Base-by-base conservation (phyloP, 1,140 invertebrate species). In the Proales similis region DNA sequence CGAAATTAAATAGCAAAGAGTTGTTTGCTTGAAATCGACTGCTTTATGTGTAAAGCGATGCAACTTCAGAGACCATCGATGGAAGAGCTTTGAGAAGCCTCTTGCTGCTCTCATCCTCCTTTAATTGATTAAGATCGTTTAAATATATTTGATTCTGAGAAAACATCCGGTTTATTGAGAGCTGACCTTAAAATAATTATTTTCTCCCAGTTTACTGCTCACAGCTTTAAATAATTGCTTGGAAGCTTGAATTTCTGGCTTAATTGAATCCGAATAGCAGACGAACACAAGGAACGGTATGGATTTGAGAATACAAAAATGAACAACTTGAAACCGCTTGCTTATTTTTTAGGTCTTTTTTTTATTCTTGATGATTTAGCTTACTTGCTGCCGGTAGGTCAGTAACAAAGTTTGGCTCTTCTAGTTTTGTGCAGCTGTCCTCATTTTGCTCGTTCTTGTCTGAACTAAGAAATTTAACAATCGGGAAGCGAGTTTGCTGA, bases 391-490 rank as follows among this genome's bases (percentile, higher is more conserved):
- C 51, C 4, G 51, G 51, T 26, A 57, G 30, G 45, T 57, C 45
- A 30, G 39, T 36, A 11, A 57, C 17, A 57, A 57, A 57, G 32
- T 57, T 57, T 22, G 51, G 51, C 26, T 57, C 51, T 14, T 57
- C 51, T 42, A 57, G 45, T 22, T 42, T 6, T 11, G 39, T 38
- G 11, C 51, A 57, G 4, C 32, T 39, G 11, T 29, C 17, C 32
- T 36, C 51, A 9, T 24, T 57, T 11, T 20, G 19, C 17, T 42
- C 17, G 12, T 22, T 36, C 32, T 57, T 57, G 20, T 57, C 32
- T 24, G 51, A 57, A 32, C 36, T 42, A 19, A 57, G 20, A 42
- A 43, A 57, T 57, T 57, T 57, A 42, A 57, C 51, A 57, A 36
- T 42, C 20, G 51, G 51, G 45, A 57, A 57, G 27, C 11, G 7